These are phyloP conservation scores for Microcebus griseorufus DNA, from an alignment of 2,113 vertebrate species.

Conservation along the genomic window DNA sequence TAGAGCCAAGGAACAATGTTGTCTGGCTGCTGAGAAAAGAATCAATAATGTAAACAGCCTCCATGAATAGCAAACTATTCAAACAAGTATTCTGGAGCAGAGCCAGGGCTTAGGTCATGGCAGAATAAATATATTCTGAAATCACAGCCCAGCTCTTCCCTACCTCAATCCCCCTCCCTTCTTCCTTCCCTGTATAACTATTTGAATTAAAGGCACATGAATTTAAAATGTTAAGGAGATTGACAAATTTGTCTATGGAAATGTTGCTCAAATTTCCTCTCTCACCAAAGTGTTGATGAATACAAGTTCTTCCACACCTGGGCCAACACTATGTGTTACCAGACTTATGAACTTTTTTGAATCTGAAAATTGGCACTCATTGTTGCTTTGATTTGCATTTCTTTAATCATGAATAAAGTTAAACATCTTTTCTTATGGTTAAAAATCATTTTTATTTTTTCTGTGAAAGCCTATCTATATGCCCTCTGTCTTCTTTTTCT, in stretches of 20 bases:
- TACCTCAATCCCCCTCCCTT: not conserved
- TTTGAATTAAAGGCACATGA: conserved; percentile 13
- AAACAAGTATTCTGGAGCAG: conserved; percentile 43
- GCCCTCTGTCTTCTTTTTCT: not conserved
- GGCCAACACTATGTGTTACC: not conserved
- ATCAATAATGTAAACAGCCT: conserved; percentile 39
- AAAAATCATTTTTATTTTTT: not conserved
- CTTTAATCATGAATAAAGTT: conserved; percentile 40
- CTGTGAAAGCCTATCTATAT: not conserved
- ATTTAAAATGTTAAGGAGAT: not conserved
- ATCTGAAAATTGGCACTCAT: not conserved
- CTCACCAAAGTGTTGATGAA: not conserved
- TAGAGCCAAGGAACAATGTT: not conserved
- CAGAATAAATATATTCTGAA: conserved; percentile 62
- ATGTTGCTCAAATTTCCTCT: not conserved
- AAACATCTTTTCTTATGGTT: conserved; percentile 13
- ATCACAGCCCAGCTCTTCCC: not conserved
- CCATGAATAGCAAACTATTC: conserved; percentile 43
- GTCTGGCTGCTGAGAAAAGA: conserved; percentile 30
- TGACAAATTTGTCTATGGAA: conserved; percentile 5
- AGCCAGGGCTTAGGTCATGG: conserved; percentile 54
- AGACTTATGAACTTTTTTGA: not conserved
- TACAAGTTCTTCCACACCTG: not conserved
- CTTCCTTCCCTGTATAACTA: not conserved
- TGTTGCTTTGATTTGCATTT: conserved; percentile 13